Evolutionary conservation across 2,797 vertebrate species (phyloP).

Genomic region (Melanotaenia trifasciata): DNA sequence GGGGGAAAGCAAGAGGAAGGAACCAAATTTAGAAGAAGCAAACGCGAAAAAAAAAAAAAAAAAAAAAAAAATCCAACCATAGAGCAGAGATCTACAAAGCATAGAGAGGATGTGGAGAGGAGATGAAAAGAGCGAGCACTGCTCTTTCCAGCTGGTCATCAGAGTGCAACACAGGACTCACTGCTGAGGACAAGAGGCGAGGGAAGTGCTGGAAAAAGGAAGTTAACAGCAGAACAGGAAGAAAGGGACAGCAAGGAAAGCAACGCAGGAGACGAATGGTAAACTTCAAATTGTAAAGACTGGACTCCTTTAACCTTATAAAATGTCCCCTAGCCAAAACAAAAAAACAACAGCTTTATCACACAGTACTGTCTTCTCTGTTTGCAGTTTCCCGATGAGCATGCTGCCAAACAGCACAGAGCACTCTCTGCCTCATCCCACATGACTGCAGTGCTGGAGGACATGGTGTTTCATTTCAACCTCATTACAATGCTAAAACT

Average conservation of each 20-base stretch:
- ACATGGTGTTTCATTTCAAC: slow-evolving; percentile 76
- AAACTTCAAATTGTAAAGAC: slow-evolving; percentile 61
- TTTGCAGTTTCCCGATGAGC: slow-evolving; percentile 57
- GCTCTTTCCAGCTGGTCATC: slow-evolving; percentile 59
- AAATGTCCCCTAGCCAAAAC: slow-evolving; percentile 67
- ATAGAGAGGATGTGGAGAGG: slow-evolving; percentile 33
- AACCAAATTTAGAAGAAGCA: slow-evolving; percentile 65
- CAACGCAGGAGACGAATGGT: slow-evolving; percentile 44
- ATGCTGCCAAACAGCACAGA: slow-evolving; percentile 65
- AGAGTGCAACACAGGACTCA: slow-evolving; percentile 49
- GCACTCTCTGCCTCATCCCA: slow-evolving; percentile 67
- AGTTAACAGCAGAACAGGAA: slow-evolving; percentile 12
- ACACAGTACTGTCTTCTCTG: slow-evolving; percentile 53
- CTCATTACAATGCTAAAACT: slow-evolving; percentile 79
- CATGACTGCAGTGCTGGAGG: slow-evolving; percentile 73
- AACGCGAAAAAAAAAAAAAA: slow-evolving; percentile 15
- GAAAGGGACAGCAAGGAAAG: neutral
- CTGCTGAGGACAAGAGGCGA: slow-evolving; percentile 26
- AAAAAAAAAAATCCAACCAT: slow-evolving; percentile 29
- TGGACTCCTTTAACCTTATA: slow-evolving; percentile 56
- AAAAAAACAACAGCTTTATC: slow-evolving; percentile 58
- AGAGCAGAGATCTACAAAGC: slow-evolving; percentile 42
- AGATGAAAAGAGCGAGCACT: slow-evolving; percentile 58
- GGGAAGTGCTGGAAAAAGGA: slow-evolving; percentile 9
- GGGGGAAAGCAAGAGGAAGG: slow-evolving; percentile 48